phyloP scores from a whole-genome alignment of 2,797 vertebrate species.

The Limnodromus scolopaceus region DNA sequence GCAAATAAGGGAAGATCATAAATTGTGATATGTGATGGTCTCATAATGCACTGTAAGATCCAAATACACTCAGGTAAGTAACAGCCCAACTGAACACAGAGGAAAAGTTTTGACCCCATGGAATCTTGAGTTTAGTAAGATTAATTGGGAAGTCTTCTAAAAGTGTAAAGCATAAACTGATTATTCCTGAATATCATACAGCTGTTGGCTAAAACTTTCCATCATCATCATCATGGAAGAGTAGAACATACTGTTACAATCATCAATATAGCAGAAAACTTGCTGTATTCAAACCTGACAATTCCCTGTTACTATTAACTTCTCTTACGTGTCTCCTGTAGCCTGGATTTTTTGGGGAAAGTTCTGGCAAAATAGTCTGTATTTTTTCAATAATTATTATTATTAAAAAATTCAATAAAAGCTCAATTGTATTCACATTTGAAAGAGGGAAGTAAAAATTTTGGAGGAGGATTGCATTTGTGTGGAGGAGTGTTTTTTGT shows the following conservation, averaged over 20 bases:
- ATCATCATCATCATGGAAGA: neutral
- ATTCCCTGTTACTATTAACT: neutral
- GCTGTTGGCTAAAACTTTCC: neutral
- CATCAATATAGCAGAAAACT: neutral
- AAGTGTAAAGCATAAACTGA: neutral
- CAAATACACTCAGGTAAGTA: neutral
- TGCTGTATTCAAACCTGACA: neutral
- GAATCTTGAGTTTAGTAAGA: neutral
- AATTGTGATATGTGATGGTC: neutral
- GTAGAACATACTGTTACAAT: neutral
- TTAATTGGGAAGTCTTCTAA: neutral
- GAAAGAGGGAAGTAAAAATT: neutral
- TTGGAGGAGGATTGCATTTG: neutral
- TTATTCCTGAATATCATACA: neutral
- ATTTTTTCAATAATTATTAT: neutral
- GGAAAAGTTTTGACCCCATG: neutral
- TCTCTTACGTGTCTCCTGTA: neutral
- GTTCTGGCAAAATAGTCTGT: neutral
- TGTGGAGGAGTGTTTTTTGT: neutral
- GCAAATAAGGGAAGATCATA: neutral
- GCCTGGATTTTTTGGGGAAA: neutral
- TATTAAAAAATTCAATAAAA: neutral
- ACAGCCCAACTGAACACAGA: neutral
- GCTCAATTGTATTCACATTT: neutral
- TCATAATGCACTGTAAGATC: neutral